These are phyloP conservation scores for Mareca penelope DNA, from an alignment of 2,797 vertebrate species.

Conservation along the genomic window DNA sequence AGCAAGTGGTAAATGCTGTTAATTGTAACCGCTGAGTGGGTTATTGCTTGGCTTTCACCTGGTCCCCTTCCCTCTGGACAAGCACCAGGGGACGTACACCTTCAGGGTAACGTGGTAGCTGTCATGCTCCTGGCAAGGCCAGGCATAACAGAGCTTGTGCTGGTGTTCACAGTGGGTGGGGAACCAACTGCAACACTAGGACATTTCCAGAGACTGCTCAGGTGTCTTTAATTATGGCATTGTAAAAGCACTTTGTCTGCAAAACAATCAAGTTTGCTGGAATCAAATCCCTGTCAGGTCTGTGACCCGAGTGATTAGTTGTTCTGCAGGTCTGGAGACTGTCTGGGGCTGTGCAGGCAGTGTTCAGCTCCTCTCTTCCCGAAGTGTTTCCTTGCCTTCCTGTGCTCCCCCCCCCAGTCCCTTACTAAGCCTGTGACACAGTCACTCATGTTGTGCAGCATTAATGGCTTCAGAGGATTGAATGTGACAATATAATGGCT, in stretches of 20 bases:
- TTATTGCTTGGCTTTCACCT: slow-evolving; percentile 8
- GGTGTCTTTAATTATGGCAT: neutral
- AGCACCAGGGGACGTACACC: neutral
- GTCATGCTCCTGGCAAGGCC: neutral
- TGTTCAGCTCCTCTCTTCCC: neutral
- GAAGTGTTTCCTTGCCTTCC: neutral
- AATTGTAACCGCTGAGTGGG: slow-evolving; percentile 7
- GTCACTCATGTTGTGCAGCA: neutral
- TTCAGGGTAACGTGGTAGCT: neutral
- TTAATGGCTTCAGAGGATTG: slow-evolving; percentile 2
- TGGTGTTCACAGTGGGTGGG: neutral
- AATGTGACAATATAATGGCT: slow-evolving; percentile 27
- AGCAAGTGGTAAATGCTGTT: slow-evolving; percentile 26
- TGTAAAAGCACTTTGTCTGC: neutral
- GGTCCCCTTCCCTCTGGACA: neutral
- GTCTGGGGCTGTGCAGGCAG: neutral
- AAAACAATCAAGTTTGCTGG: neutral
- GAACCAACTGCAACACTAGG: neutral
- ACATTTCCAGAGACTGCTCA: neutral
- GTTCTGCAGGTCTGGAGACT: neutral
- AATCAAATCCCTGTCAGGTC: neutral
- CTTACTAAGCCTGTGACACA: neutral
- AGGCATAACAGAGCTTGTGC: neutral
- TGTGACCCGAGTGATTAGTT: neutral
- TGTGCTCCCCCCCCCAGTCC: neutral